Percentiles rank a stretch among this genome's conserved stretches.
phyloP scores from a whole-genome alignment of 2,113 vertebrate genomes.

The Nyctibius bracteatus region DNA sequence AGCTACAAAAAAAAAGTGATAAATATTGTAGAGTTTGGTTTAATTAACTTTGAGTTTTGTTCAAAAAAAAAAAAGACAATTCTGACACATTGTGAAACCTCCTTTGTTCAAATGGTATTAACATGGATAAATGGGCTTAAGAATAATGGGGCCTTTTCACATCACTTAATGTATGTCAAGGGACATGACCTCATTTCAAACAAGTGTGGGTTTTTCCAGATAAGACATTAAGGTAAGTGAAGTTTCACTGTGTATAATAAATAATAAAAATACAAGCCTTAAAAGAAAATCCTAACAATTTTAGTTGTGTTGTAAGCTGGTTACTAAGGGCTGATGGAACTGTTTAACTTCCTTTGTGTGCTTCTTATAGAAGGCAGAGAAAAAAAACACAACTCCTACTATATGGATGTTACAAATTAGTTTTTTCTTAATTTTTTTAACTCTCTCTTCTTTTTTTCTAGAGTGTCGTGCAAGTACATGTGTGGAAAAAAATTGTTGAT shows the following conservation, averaged over 20 bases:
- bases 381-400: not conserved
- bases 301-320: not conserved
- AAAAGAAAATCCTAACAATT: not conserved
- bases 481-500: not conserved
- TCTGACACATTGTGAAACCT: not conserved
- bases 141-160: not conserved
- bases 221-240: conserved; percentile 9
- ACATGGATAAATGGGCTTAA: not conserved
- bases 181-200: conserved; percentile 47
- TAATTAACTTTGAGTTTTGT: conserved; percentile 55
- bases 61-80: not conserved
- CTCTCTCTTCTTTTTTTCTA: not conserved
- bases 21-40: conserved; percentile 56
- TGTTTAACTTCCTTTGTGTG: not conserved
- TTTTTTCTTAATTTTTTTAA: not conserved
- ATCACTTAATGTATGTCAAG: conserved; percentile 17
- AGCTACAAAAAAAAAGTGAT: conserved; percentile 31
- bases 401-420: not conserved
- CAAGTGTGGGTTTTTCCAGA: not conserved
- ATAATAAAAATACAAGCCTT: conserved; percentile 10
- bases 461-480: not conserved
- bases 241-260: conserved; percentile 8
- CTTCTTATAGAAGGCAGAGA: not conserved
- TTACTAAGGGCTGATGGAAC: not conserved
- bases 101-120: conserved; percentile 16